Evolutionary conservation across 2,113 vertebrate genomes (phyloP), one percentile per base, ranked within the genome.

Genomic region (Eptesicus fuscus): DNA sequence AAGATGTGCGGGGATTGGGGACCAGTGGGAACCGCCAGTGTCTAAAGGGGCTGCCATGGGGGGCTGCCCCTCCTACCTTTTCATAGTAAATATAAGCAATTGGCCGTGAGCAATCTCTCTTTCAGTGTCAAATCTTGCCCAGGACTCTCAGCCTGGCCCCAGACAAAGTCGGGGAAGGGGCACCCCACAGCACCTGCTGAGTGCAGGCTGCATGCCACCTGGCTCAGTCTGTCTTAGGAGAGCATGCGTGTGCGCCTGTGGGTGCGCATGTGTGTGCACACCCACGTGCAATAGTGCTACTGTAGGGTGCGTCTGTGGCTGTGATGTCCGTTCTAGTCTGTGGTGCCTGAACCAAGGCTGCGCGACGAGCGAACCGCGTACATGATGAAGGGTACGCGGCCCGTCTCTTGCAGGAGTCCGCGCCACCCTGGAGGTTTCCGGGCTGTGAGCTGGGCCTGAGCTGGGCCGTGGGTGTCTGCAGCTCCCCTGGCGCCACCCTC

Each of bases 231-330:
- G 4, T 53, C 77, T 42, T 0, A 0, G 22, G n/a, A 11, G 40
- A 30, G 12, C 0, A 56, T 30, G 42, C 2, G 37, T 47, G 32
- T 10, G 14, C 16, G 1, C 18, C 25, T 3, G 18, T 9, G 59
- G 30, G 16, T 1, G 59, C 14, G 42, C 11, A 28, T 65, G 42
- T 3, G 13, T 4, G 16, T 7, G 11, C 20, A 23, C 23, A 22
- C 1, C 9, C 28, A 7, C 1, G 11, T 2, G 3, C n/a, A 14
- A 0, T 2, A 0, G 18, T 0, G 28, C 20, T 11, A 0, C 1
- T 1, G 37, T 22, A 0, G 35, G 47, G 18, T 14, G 40, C 12
- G 0, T 2, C 82, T 9, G 44, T 13, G 20, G 1, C 30, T 0
- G 17, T 18, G 23, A 2, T 0, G 40, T 3, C 10, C 2, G 0